phyloP scores from a whole-genome alignment of 1,140 invertebrate species.

The Macrostomum lignano region DNA sequence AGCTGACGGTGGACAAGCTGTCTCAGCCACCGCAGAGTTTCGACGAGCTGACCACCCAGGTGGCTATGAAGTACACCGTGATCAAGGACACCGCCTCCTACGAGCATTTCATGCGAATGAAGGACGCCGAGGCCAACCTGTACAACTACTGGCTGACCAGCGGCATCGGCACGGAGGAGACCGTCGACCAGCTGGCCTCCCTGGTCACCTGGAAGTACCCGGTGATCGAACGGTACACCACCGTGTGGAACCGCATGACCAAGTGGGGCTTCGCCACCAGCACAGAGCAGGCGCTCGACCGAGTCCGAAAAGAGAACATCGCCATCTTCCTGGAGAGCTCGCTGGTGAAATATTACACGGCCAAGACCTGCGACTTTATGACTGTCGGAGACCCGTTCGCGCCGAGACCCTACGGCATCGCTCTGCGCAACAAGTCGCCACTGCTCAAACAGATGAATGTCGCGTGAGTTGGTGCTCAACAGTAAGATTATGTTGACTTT shows the following conservation, averaged over 20 bases:
- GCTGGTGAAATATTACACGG: conserved; percentile 10
- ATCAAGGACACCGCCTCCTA: not conserved
- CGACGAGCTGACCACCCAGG: conserved; percentile 53
- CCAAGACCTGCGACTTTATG: conserved; percentile 8
- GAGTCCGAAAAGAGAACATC: conserved; percentile 40
- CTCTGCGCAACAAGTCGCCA: conserved; percentile 10
- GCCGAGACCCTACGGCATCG: conserved; percentile 11
- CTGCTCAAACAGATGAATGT: conserved; percentile 9
- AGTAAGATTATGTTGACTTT: not conserved
- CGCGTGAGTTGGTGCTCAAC: conserved; percentile 8
- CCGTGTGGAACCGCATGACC: conserved; percentile 88
- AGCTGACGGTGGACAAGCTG: conserved; percentile 49
- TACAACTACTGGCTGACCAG: not conserved
- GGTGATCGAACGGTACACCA: conserved; percentile 84
- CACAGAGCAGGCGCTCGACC: conserved; percentile 46
- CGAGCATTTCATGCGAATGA: conserved; percentile 2
- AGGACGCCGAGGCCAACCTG: not conserved
- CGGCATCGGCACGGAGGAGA: not conserved
- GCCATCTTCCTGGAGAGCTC: conserved; percentile 12
- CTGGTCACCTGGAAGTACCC: conserved; percentile 94
- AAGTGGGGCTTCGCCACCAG: conserved; percentile 48
- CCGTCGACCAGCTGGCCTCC: no score
- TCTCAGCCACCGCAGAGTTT: conserved; percentile 31
- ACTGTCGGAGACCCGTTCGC: conserved; percentile 11
- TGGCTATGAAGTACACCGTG: conserved; percentile 30